Conservation (phyloP, 2,113 vertebrate species). For the Dasypus novemcinctus region DNA sequence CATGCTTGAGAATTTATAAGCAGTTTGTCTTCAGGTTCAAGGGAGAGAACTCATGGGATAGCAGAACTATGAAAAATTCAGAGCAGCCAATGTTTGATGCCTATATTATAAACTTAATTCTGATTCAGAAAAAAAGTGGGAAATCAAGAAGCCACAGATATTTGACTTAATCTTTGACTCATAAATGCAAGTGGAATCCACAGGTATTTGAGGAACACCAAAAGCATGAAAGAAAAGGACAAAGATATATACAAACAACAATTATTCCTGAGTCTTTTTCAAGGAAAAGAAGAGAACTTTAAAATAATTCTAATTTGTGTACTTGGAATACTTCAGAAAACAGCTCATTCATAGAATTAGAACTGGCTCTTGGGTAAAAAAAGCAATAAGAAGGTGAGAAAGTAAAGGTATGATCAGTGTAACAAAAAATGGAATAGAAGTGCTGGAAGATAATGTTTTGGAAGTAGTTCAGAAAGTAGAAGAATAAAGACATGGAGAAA, state of each 20-base stretch:
- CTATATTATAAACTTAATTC: background rate
- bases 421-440: background rate
- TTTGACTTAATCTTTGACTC: background rate
- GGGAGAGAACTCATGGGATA: background rate
- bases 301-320: background rate
- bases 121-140: background rate
- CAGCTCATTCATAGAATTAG: background rate
- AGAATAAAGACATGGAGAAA: background rate
- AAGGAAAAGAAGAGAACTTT: background rate
- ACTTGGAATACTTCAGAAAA: background rate
- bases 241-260: background rate
- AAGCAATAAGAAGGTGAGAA: background rate
- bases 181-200: background rate
- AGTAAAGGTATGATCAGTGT: background rate
- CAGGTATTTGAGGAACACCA: background rate
- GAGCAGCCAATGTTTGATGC: background rate
- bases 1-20: background rate
- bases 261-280: background rate
- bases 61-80: background rate
- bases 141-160: background rate
- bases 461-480: background rate
- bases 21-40: background rate
- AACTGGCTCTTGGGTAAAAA: background rate
- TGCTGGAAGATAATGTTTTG: background rate
- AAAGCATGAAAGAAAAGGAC: constrained; percentile 12